Base-by-base conservation (phyloP, 53 echinoderm and acorn worm species). In the Hippasteria phrygiana region DNA sequence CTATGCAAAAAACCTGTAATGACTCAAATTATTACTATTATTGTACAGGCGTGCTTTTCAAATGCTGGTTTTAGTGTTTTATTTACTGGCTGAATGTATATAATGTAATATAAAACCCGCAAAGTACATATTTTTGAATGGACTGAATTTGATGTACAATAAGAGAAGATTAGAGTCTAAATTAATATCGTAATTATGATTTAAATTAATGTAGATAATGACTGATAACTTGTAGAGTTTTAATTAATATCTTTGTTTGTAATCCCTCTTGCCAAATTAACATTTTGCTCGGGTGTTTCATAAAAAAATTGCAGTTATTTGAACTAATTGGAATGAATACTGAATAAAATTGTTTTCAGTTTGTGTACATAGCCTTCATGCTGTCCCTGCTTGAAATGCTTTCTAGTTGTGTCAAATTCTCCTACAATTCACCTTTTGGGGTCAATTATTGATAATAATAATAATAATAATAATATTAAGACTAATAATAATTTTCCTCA, bases 61-160 rank as follows among this genome's bases (percentile, higher is more conserved):
- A n/a, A n/a, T 55, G 18, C 18, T 59, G 8, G 26, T 72, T 37
- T 42, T 14, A 72, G 41, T 41, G 35, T 2, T 72, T 72, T 71
- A 16, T 72, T 40, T 11, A 35, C 35, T 36, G 24, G 41, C 20
- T 72, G 39, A 6, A 41, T 72, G 72, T 72, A 72, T 16, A 72
- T 66, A 35, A 8, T 65, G 47, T 65, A 43, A 43, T 62, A 62
- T 4, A 79, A 32, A 66, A 43, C 45, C 62, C 55, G 81, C 64
- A 64, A 81, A 81, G 81, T 81, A 81, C 81, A 81, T 81, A 81
- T 75, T 75, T 41, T 81, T 65, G 32, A 81, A 81, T 28, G 63
- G 43, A 31, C 29, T 81, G 45, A 18, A 38, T 64, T 43, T 16
- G 28, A 43, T 81, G 81, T 81, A 81, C 65, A 64, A 81, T 65